Conservation (phyloP, 2,888 invertebrate species). For the Pandemis heparana region DNA sequence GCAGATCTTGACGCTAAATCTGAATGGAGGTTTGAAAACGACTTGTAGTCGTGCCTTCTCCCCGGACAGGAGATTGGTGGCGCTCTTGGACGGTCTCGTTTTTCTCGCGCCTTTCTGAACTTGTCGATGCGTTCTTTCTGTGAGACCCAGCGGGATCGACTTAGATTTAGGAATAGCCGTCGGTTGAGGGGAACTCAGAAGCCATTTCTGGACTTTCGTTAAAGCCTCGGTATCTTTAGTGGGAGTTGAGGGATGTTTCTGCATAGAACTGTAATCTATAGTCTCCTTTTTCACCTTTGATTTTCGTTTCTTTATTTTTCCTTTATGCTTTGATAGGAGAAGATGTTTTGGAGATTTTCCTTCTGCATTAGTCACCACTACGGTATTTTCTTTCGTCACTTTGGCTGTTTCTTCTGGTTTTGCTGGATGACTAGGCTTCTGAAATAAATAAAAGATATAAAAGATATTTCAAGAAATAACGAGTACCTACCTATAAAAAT, state of each 20-base stretch:
- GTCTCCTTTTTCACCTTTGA: slow-evolving; percentile 89
- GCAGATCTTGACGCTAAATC: slow-evolving; percentile 92
- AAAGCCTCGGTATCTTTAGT: slow-evolving; percentile 84
- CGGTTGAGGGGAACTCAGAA: slow-evolving; percentile 89
- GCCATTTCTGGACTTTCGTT: slow-evolving; percentile 95
- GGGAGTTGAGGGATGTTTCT: slow-evolving; percentile 85
- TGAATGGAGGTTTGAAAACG: slow-evolving; percentile 95
- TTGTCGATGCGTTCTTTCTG: slow-evolving; percentile 79
- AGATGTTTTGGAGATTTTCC: slow-evolving; percentile 86
- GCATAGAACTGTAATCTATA: slow-evolving; percentile 91
- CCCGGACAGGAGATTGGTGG: slow-evolving; percentile 88
- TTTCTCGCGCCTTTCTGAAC: slow-evolving; percentile 83
- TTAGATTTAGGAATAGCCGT: slow-evolving; percentile 91
- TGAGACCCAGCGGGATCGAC: slow-evolving; percentile 92
- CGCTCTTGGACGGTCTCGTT: slow-evolving; percentile 88
- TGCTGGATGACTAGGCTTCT: slow-evolving; percentile 72
- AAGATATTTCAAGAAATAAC: background rate
- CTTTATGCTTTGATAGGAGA: slow-evolving; percentile 79
- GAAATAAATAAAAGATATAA: slow-evolving; percentile 48
- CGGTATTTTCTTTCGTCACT: slow-evolving; percentile 75
- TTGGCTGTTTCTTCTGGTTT: slow-evolving; percentile 72
- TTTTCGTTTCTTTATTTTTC: slow-evolving; percentile 83
- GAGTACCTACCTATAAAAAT: background rate
- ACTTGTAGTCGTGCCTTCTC: slow-evolving; percentile 93
- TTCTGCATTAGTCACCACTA: slow-evolving; percentile 77